Conservation (phyloP, 2,888 invertebrate species). For the Rotaria socialis region DNA sequence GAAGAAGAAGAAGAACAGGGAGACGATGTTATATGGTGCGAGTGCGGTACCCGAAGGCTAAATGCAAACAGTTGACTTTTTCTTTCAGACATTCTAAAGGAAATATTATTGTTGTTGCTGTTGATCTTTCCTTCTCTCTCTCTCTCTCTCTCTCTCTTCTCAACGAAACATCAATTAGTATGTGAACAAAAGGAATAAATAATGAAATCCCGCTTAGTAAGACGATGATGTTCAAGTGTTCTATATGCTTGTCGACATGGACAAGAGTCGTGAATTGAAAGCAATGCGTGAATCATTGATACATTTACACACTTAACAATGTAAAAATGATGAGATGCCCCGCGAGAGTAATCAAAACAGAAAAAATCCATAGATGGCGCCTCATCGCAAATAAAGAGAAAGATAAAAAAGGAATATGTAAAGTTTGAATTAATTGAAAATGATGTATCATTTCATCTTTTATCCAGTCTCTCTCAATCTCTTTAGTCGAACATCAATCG, state of each 20-base stretch:
- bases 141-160: neutral
- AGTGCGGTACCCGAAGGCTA: conserved; percentile 29
- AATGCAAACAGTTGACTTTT: conserved; percentile 29
- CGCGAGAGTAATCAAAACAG: neutral
- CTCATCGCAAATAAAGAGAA: neutral
- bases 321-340: conserved; percentile 22
- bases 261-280: neutral
- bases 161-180: conserved; percentile 23
- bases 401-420: too few relatives aligned
- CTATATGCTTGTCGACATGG: conserved; percentile 13
- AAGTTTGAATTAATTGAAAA: conserved; percentile 8
- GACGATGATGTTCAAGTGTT: conserved; percentile 14
- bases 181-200: conserved; percentile 26
- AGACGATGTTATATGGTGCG: neutral
- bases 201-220: conserved; percentile 26
- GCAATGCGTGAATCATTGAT: conserved; percentile 25
- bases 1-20: neutral
- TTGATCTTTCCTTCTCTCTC: neutral
- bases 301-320: conserved; percentile 26
- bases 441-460: conserved; percentile 32
- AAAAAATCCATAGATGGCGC: neutral
- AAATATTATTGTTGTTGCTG: conserved; percentile 19
- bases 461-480: neutral
- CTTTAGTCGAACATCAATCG: neutral
- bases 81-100: conserved; percentile 22